Percentiles rank a stretch among this genome's conserved stretches.
Conservation (phyloP, 2,797 vertebrate species). For the Pseudochirops corinnae region DNA sequence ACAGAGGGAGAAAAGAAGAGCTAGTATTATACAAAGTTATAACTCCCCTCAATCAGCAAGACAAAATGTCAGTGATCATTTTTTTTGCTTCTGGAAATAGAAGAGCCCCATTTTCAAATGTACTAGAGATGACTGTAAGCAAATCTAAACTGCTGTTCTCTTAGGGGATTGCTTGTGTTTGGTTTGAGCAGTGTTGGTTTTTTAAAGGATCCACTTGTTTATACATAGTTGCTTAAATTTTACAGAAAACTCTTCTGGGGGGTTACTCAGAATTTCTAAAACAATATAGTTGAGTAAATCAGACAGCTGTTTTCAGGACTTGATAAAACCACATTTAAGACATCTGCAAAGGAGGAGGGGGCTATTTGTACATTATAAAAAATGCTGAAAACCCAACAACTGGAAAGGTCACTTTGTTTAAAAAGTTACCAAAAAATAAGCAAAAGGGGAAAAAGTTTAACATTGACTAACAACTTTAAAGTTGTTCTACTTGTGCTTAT, state of each 20-base stretch:
- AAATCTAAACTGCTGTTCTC: slow-evolving; percentile 71
- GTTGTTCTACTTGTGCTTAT: background rate
- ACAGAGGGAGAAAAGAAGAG: slow-evolving; percentile 48
- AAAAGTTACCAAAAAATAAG: slow-evolving; percentile 19
- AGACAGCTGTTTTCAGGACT: slow-evolving; percentile 55
- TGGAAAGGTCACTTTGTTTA: slow-evolving; percentile 4
- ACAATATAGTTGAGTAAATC: slow-evolving; percentile 62
- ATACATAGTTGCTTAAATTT: slow-evolving; percentile 58
- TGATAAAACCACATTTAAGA: slow-evolving; percentile 52
- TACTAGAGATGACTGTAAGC: slow-evolving; percentile 57
- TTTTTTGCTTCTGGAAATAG: slow-evolving; percentile 5
- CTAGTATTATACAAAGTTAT: slow-evolving; percentile 55
- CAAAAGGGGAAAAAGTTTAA: slow-evolving; percentile 29
- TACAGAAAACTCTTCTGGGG: slow-evolving; percentile 53
- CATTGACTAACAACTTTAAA: background rate
- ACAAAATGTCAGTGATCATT: slow-evolving; percentile 71
- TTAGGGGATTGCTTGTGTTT: slow-evolving; percentile 50
- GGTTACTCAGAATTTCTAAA: slow-evolving; percentile 59
- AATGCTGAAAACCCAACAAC: background rate
- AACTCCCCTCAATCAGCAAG: slow-evolving; percentile 61
- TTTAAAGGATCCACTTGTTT: slow-evolving; percentile 48
- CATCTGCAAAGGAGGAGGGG: slow-evolving; percentile 50
- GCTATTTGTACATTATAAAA: background rate
- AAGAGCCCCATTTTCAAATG: slow-evolving; percentile 17
- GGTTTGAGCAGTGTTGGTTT: background rate